phyloP scores from a whole-genome alignment of 1,140 invertebrate species.

The Augochlora pura region DNA sequence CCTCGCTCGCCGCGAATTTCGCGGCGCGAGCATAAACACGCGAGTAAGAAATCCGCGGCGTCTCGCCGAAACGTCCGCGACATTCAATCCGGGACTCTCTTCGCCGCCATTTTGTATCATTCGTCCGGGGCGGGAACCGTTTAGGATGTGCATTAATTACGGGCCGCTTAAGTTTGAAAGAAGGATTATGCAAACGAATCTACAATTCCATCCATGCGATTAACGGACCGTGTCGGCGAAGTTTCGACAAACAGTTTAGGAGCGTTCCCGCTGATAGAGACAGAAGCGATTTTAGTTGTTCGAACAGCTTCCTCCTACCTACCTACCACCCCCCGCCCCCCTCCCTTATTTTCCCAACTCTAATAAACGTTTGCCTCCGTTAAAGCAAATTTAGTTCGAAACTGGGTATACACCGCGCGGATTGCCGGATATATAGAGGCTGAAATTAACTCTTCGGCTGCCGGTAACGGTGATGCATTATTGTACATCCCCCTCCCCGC shows the following conservation, averaged over 20 bases:
- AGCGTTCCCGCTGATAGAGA: neutral
- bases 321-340: too few relatives aligned
- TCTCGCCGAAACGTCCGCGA: too few relatives aligned
- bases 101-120: too few relatives aligned
- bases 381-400: constrained; percentile 6
- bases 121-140: too few relatives aligned
- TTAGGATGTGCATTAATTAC: too few relatives aligned
- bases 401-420: neutral
- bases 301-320: neutral
- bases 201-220: neutral
- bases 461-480: neutral
- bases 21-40: too few relatives aligned
- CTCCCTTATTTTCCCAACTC: neutral
- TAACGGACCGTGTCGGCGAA: neutral
- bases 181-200: neutral
- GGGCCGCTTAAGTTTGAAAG: neutral
- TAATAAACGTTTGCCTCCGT: constrained; percentile 2
- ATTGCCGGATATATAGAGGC: neutral
- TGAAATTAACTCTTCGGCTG: neutral
- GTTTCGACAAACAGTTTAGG: constrained; percentile 2
- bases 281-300: neutral
- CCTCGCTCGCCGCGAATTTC: too few relatives aligned
- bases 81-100: too few relatives aligned
- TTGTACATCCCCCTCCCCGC: neutral
- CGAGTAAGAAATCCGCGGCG: too few relatives aligned